Evolutionary conservation across 2,113 vertebrate genomes (phyloP).

Genomic region (Nesogale talazaci): DNA sequence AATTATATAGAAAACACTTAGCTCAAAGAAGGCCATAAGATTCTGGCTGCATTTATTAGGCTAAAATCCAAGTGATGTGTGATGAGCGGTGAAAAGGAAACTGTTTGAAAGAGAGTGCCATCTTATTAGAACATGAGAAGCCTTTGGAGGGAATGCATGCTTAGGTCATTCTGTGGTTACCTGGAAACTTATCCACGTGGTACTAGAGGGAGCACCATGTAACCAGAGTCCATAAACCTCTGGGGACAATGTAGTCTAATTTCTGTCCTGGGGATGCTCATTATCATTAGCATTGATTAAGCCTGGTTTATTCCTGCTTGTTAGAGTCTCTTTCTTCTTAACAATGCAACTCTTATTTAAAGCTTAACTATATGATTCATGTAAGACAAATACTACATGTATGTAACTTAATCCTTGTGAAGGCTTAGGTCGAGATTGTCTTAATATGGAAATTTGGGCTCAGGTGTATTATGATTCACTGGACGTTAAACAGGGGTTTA

Average conservation of each 20-base stretch:
- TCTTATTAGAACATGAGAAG: not conserved
- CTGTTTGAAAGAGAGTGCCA: not conserved
- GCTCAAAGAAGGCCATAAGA: not conserved
- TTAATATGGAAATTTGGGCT: constrained; percentile 33
- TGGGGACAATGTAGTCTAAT: constrained; percentile 13
- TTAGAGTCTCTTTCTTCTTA: constrained; percentile 11
- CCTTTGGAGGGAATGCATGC: not conserved
- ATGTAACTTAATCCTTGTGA: not conserved
- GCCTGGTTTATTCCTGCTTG: not conserved
- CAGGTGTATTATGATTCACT: not conserved
- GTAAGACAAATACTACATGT: not conserved
- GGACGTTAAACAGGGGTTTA: not conserved
- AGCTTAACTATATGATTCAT: not conserved
- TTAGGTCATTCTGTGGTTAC: constrained; percentile 54
- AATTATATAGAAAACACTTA: not conserved
- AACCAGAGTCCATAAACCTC: constrained; percentile 10
- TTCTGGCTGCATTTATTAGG: not conserved
- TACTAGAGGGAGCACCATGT: not conserved
- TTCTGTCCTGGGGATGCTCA: constrained; percentile 26
- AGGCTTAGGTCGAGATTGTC: not conserved
- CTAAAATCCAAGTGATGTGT: constrained; percentile 12
- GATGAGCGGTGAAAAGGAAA: constrained; percentile 29
- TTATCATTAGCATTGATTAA: constrained; percentile 54
- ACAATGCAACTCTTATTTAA: not conserved
- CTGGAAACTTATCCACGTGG: constrained; percentile 41